Conservation (phyloP, 2,888 invertebrate species). For the Lutraria lutraria region DNA sequence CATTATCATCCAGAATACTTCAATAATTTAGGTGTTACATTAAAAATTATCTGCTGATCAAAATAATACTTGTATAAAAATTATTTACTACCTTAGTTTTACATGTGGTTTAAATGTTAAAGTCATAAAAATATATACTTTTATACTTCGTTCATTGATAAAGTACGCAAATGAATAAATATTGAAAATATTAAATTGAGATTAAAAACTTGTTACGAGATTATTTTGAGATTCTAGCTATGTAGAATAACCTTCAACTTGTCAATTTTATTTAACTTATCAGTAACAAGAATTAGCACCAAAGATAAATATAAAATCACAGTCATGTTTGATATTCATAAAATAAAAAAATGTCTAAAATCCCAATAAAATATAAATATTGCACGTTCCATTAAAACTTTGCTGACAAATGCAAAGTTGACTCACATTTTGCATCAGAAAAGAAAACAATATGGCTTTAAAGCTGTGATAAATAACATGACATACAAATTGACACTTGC, state of each 20-base stretch:
- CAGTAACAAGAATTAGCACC: constrained; percentile 18
- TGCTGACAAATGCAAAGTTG: background rate
- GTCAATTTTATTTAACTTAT: background rate
- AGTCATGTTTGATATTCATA: constrained; percentile 22
- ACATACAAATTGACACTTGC: background rate
- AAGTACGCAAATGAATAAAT: background rate
- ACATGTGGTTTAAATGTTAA: no score
- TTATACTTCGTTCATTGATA: background rate
- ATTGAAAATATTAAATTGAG: background rate
- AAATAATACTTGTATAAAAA: no score
- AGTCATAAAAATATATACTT: no score
- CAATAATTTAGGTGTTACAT: no score
- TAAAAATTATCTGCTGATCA: no score
- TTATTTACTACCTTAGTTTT: no score
- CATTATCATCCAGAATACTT: background rate
- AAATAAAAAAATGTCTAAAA: constrained; percentile 9
- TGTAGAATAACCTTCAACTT: background rate
- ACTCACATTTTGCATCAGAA: background rate
- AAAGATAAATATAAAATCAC: constrained; percentile 21
- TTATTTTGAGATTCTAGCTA: background rate
- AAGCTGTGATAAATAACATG: constrained; percentile 14
- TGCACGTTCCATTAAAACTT: background rate
- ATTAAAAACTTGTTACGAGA: background rate
- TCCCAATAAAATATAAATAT: constrained; percentile 21
- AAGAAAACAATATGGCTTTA: background rate